phyloP scores from a whole-genome alignment of 2,113 vertebrate genomes.

The Bothrops jararaca region DNA sequence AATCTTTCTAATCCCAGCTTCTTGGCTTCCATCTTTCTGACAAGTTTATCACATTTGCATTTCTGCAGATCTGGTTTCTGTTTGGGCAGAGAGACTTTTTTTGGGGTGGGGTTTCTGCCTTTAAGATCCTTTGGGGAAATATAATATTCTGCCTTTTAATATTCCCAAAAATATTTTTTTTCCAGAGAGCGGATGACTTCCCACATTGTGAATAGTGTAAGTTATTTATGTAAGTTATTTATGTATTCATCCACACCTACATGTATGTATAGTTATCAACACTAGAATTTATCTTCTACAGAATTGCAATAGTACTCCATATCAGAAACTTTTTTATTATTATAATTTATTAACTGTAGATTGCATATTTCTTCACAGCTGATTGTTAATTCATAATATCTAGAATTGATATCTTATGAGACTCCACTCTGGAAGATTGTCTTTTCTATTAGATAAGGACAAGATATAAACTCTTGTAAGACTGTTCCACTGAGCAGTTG shows the following conservation, averaged over 20 bases:
- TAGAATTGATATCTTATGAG: not conserved
- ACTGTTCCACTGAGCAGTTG: not conserved
- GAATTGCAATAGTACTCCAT: not conserved
- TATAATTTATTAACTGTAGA: not conserved
- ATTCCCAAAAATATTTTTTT: too few species aligned
- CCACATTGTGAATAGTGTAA: not conserved
- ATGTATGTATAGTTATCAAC: not conserved
- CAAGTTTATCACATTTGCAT: too few species aligned
- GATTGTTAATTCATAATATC: not conserved
- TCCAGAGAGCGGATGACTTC: too few species aligned
- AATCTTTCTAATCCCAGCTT: too few species aligned
- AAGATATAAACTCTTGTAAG: not conserved
- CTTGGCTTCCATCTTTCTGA: too few species aligned
- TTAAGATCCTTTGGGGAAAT: too few species aligned
- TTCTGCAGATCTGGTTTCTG: too few species aligned
- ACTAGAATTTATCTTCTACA: not conserved
- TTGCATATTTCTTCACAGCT: not conserved
- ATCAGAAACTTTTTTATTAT: not conserved
- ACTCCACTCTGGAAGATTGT: not conserved
- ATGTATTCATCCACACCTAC: not conserved
- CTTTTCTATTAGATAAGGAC: not conserved
- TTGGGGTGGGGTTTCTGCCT: too few species aligned
- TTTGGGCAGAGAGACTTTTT: too few species aligned
- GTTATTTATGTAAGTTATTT: not conserved
- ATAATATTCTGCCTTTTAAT: too few species aligned